Percentiles rank a stretch among this genome's conserved stretches.
phyloP scores from a whole-genome alignment of 2,113 vertebrate species.

The Hydrochoerus hydrochaeris region DNA sequence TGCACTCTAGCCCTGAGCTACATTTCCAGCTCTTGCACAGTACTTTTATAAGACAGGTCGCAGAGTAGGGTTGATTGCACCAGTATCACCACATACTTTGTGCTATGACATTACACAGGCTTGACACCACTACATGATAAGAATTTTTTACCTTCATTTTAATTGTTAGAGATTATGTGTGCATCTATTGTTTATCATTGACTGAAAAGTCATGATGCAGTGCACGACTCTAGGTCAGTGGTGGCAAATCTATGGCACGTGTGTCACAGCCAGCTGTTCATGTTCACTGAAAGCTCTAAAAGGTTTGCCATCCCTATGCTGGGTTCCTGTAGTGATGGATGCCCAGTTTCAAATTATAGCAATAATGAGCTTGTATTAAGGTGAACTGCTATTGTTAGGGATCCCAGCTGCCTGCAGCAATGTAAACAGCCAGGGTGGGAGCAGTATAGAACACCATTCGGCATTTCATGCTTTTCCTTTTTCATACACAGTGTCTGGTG shows the following conservation, averaged over 20 bases:
- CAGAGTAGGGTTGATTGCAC: not conserved
- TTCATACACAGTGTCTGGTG: not conserved
- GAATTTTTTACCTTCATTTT: not conserved
- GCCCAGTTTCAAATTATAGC: not conserved
- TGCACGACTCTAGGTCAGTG: not conserved
- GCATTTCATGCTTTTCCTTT: not conserved
- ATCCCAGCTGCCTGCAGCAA: not conserved
- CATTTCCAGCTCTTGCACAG: not conserved
- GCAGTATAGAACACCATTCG: not conserved
- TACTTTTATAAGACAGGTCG: not conserved
- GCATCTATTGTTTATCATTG: not conserved
- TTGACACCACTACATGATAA: not conserved
- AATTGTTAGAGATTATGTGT: not conserved
- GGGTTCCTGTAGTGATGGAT: not conserved
- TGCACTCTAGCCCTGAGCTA: not conserved
- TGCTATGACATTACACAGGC: not conserved
- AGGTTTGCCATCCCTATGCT: not conserved
- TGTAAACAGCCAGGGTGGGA: not conserved
- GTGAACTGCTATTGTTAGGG: not conserved
- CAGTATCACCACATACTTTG: not conserved
- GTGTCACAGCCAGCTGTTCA: not conserved
- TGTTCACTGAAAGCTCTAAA: not conserved
- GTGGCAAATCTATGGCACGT: not conserved
- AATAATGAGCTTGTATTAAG: not conserved
- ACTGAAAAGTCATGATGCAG: not conserved